A percentile compares a stretch with the other conserved stretches of the same genome.
Evolutionary conservation across 2,113 vertebrate species (phyloP).

Genomic region (Coracopsis vasa): DNA sequence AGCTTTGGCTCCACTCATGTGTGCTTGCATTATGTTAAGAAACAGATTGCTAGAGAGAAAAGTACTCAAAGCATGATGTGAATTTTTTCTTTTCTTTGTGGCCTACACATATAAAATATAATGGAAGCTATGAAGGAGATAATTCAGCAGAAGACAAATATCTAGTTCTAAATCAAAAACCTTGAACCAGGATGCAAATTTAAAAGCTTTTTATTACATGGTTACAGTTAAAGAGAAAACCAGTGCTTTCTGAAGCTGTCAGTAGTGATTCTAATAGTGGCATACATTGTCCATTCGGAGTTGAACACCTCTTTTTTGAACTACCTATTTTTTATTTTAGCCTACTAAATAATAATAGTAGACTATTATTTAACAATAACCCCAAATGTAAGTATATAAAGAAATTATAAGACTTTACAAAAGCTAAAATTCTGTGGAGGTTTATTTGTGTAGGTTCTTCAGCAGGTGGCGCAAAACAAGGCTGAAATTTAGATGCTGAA

Average conservation of each 20-base stretch:
- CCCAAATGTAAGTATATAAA: not conserved
- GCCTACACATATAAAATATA: not conserved
- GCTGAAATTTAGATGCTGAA: not conserved
- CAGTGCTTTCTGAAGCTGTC: not conserved
- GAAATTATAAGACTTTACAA: not conserved
- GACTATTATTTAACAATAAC: not conserved
- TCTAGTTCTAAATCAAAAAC: not conserved
- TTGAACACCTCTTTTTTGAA: not conserved
- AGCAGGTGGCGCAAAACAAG: not conserved
- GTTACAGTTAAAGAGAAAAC: not conserved
- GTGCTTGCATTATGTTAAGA: not conserved
- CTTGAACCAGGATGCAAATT: not conserved
- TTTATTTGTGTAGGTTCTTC: not conserved
- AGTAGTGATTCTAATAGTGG: not conserved
- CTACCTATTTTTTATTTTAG: not conserved
- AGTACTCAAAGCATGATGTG: not conserved
- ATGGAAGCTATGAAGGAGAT: not conserved
- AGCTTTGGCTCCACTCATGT: not conserved
- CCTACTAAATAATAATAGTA: not conserved
- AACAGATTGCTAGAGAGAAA: slow-evolving; percentile 16
- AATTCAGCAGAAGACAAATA: not conserved
- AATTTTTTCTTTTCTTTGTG: not conserved
- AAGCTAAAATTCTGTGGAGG: not conserved
- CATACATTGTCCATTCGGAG: not conserved
- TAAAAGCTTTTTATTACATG: not conserved